Percentiles rank a stretch among this genome's conserved stretches.
Conservation (phyloP, 2,113 vertebrate genomes). For the Arvicanthis niloticus region DNA sequence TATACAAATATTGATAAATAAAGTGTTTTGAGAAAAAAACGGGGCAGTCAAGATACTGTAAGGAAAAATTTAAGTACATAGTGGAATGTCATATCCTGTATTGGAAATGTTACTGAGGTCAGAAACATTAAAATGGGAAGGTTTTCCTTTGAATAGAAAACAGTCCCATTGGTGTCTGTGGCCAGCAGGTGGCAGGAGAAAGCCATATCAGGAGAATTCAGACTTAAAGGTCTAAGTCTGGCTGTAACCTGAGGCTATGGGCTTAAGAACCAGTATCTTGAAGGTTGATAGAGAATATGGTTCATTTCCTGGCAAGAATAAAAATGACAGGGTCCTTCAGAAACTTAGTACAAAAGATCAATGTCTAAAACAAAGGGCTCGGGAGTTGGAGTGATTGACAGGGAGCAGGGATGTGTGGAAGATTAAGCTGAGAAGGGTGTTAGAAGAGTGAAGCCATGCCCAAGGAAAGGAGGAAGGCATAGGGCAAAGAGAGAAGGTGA, state of each 20-base stretch:
- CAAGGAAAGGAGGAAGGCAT: neutral
- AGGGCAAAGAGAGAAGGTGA: neutral
- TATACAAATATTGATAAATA: too few relatives aligned
- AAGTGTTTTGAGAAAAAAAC: too few relatives aligned
- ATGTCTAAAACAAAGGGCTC: constrained; percentile 5
- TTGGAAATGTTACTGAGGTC: neutral
- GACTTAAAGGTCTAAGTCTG: neutral
- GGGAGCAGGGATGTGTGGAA: neutral
- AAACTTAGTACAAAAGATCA: constrained; percentile 25
- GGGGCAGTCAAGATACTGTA: neutral
- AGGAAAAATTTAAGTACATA: neutral
- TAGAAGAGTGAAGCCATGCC: neutral
- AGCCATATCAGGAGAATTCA: neutral
- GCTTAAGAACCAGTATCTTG: neutral
- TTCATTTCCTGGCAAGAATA: neutral
- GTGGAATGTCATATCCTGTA: neutral
- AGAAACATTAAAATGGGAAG: neutral
- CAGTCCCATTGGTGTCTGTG: neutral
- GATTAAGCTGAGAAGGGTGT: neutral
- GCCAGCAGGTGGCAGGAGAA: constrained; percentile 78
- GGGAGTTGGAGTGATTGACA: neutral
- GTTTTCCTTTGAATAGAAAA: neutral
- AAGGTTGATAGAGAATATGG: neutral
- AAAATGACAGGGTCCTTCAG: constrained; percentile 28
- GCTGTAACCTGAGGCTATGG: neutral